Evolutionary conservation across 2,888 invertebrate genomes (phyloP), one percentile per base, ranked within the genome.

Genomic region (Hermaeophaga mercurialis): DNA sequence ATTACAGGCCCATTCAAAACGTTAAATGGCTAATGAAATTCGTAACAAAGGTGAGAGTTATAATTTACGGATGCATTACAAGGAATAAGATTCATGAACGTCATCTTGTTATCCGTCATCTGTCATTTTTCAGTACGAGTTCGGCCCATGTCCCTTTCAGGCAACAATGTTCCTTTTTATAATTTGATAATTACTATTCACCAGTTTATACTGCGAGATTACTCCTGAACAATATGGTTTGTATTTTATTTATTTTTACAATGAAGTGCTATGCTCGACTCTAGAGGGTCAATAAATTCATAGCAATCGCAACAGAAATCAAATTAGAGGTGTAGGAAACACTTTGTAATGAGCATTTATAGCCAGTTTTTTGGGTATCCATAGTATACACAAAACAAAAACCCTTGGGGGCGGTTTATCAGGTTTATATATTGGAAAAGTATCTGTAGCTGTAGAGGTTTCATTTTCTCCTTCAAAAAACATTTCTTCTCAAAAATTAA

Each of bases 111-210:
- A 38, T 43, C 43, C 48, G 43, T 43, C 44, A 48, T 55, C 39
- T 49, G 38, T 39, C 39, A 24, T 55, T 55, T 44, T 22, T 6
- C 39, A 12, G 18, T 26, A 22, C 31, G 50, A 43, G 41, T 15
- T 43, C 24, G 52, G 15, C 33, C 17, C 44, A 49, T 56, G 59
- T 59, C 59, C 22, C 59, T 54, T 31, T 28, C 26, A 49, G 59
- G 48, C 53, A 43, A 44, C 43, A 56, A 56, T 62, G 62, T 59
- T 59, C 47, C 48, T 62, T 59, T 52, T 53, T 56, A 58, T 62
- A 60, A 62, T 62, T 62, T 58, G 54, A 62, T 62, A 62, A 62
- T 62, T 62, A 56, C 50, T 28, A 26, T 56, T 60, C 59, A 58
- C 56, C 59, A 58, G 41, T 58, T 59, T 46, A 54, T 43, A 31